Evolutionary conservation across 2,888 invertebrate species (phyloP), one percentile per base, ranked within the genome.

Genomic region (Subacronicta megacephala): DNA sequence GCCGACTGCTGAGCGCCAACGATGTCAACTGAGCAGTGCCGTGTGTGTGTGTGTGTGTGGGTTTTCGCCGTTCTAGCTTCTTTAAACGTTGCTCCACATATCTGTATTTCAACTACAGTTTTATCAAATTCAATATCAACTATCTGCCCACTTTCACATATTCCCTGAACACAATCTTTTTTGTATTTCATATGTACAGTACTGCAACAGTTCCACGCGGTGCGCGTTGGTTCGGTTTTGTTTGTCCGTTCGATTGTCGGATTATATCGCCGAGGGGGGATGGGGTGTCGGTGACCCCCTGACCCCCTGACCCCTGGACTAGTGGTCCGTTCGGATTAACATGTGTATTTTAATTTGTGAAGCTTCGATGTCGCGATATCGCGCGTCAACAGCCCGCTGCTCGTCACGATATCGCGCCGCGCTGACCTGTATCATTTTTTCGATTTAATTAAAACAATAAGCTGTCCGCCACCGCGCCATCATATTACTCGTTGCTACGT

Each of bases 381-480:
- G 49, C 35, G 37, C 55, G 36, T 58, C 40, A 43, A 43, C 50
- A 63, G 20, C 47, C 33, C 51, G 38, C 38, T 31, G 59, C 45
- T 40, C 20, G 44, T 54, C 50, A 44, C 45, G 56, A 62, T 73
- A 50, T 46, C 47, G 37, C 20, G 26, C 42, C 44, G 23, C 18
- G 23, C 40, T 6, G 15, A 13, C 46, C 9, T 50, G 62, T 62
- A 61, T 74, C 64, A 50, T 70, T 64, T 65, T 50, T 16, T 12
- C 45, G 35, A 71, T 72, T 72, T 71, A 53, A 72, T 72, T 74
- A 55, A 66, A 74, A 72, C 62, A 67, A 66, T 74, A 59, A 63
- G 33, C 40, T 17, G n/a, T 29, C 23, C 23, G 23, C 29, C n/a
- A n/a, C 18, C 7, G 18, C 18, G 13, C 56, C 23, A 12, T 29